phyloP scores from a whole-genome alignment of 1,140 invertebrate species.

The Dreissena rostriformis region DNA sequence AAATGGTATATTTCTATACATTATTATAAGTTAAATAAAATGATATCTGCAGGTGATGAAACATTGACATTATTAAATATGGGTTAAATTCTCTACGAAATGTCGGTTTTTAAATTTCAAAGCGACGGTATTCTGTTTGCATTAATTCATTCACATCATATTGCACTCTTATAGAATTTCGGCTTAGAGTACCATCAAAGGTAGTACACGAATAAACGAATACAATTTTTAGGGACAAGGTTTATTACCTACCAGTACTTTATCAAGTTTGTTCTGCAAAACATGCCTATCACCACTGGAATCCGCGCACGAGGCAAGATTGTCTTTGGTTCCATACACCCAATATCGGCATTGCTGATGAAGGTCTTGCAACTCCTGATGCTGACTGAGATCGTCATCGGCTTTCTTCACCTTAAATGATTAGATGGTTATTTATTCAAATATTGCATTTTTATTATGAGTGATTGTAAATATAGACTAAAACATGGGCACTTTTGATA shows the following conservation, averaged over 20 bases:
- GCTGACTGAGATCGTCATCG: conserved; percentile 91
- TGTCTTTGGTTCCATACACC: conserved; percentile 91
- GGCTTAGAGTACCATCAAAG: not conserved
- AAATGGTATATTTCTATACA: too few relatives aligned
- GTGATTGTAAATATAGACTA: too few relatives aligned
- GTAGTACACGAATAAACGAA: not conserved
- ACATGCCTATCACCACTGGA: conserved; percentile 94
- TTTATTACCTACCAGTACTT: conserved; percentile 84
- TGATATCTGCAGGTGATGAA: too few relatives aligned
- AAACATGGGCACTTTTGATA: too few relatives aligned
- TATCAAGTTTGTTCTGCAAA: conserved; percentile 93
- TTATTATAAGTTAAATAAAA: too few relatives aligned
- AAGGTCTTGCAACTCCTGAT: conserved; percentile 82
- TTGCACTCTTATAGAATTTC: too few relatives aligned
- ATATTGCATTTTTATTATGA: not conserved
- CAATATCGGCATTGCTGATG: conserved; percentile 75
- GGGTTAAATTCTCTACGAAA: not conserved
- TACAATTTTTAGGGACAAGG: not conserved
- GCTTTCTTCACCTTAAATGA: conserved; percentile 89
- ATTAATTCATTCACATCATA: too few relatives aligned
- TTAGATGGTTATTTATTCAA: not conserved
- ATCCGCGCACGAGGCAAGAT: conserved; percentile 94
- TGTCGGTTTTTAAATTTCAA: not conserved
- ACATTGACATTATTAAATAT: too few relatives aligned
- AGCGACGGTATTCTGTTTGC: too few relatives aligned